These are phyloP conservation scores for Eulemur mongoz DNA, from an alignment of 2,797 vertebrate species.

Conservation along the genomic window DNA sequence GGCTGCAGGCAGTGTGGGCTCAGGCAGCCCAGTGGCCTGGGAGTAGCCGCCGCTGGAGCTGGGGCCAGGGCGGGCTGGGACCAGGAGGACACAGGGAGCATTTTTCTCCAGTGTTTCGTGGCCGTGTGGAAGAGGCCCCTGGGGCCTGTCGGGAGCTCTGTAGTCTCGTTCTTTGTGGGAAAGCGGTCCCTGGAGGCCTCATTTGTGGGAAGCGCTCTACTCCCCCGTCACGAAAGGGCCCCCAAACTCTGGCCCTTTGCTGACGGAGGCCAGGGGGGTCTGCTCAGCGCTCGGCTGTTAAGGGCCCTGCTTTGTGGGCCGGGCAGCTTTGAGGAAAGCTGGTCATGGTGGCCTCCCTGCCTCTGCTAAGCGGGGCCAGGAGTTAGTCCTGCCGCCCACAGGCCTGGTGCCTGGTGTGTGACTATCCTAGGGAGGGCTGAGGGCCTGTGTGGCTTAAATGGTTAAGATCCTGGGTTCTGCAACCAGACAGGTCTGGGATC, in stretches of 20 bases:
- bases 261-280: fast-evolving
- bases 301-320: not conserved
- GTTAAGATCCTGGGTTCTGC: not conserved
- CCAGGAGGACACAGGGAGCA: not conserved
- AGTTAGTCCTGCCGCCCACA: not conserved
- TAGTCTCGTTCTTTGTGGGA: not conserved
- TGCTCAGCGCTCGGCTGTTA: not conserved
- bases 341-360: too few relatives aligned
- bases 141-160: not conserved
- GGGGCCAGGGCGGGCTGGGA: not conserved
- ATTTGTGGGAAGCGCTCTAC: not conserved
- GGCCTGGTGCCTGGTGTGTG: not conserved
- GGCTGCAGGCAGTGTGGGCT: slow-evolving; percentile 50
- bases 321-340: not conserved
- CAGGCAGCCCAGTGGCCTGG: slow-evolving; percentile 45
- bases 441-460: not conserved
- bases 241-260: not conserved
- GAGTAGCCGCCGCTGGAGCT: not conserved
- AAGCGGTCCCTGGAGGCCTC: not conserved
- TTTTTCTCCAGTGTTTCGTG: not conserved
- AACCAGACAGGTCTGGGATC: not conserved
- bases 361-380: not conserved
- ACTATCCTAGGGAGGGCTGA: not conserved
- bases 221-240: not conserved
- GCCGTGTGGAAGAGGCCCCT: fast-evolving